Evolutionary conservation across 2,888 invertebrate genomes (phyloP).

Genomic region (Melanophora roralis): DNA sequence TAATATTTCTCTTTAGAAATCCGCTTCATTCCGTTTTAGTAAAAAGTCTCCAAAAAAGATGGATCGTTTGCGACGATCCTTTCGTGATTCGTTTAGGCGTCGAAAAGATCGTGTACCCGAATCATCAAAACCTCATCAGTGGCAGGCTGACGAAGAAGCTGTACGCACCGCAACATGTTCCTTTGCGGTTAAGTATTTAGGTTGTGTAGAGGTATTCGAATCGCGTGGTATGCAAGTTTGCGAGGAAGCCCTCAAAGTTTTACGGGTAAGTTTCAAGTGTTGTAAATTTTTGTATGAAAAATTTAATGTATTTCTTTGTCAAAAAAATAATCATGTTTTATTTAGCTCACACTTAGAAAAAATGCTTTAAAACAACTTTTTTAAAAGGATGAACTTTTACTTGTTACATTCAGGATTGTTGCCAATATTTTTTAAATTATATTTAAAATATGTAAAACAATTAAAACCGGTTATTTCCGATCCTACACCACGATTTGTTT

Average conservation of each 20-base stretch:
- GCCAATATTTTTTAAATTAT: too few species aligned
- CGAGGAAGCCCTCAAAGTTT: slow-evolving; percentile 98
- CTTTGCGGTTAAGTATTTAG: slow-evolving; percentile 98
- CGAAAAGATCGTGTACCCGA: slow-evolving; percentile 93
- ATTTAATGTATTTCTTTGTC: background rate
- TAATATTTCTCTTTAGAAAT: slow-evolving; percentile 78
- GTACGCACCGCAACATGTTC: slow-evolving; percentile 97
- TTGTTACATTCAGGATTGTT: too few species aligned
- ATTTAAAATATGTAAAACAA: too few species aligned
- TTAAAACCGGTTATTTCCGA: too few species aligned
- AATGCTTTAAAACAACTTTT: too few species aligned
- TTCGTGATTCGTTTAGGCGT: slow-evolving; percentile 94
- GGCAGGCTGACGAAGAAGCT: slow-evolving; percentile 98
- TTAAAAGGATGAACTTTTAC: too few species aligned
- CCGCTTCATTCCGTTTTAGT: slow-evolving; percentile 78
- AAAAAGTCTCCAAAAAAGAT: slow-evolving; percentile 86
- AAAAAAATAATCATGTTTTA: too few species aligned
- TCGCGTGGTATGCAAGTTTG: slow-evolving; percentile 99
- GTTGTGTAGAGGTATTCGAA: slow-evolving; percentile 99
- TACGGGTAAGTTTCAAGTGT: slow-evolving; percentile 87
- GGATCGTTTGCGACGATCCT: slow-evolving; percentile 92
- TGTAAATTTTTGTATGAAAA: background rate
- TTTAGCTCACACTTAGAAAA: too few species aligned
- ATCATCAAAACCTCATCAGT: slow-evolving; percentile 97
- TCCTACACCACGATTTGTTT: too few species aligned